Percentiles rank a stretch among this genome's conserved stretches.
phyloP scores from a whole-genome alignment of 2,888 invertebrate species.

The Stictocephala bisonia region DNA sequence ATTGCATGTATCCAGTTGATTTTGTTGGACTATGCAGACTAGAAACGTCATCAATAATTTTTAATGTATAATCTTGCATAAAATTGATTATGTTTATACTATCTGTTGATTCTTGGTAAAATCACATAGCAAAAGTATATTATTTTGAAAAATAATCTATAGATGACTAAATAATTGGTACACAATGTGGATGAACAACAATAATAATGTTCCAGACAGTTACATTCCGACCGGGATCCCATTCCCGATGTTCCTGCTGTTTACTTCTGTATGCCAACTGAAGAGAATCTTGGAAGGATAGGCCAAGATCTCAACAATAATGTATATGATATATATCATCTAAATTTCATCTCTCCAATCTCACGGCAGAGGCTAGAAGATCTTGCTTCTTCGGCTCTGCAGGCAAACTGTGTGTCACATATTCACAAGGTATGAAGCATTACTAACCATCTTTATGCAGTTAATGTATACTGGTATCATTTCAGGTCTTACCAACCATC shows the following conservation, averaged over 20 bases:
- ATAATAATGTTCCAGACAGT: slow-evolving; percentile 77
- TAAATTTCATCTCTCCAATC: slow-evolving; percentile 97
- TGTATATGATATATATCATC: slow-evolving; percentile 92
- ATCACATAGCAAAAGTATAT: too few relatives aligned
- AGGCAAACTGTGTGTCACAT: slow-evolving; percentile 89
- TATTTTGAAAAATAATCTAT: too few relatives aligned
- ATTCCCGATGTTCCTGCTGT: slow-evolving; percentile 99
- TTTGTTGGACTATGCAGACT: too few relatives aligned
- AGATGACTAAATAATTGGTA: too few relatives aligned
- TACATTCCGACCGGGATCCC: slow-evolving; percentile 89
- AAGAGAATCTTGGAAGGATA: slow-evolving; percentile 95
- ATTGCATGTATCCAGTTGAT: too few relatives aligned
- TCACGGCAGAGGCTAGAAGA: slow-evolving; percentile 94
- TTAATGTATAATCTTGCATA: too few relatives aligned
- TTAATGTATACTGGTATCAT: too few relatives aligned
- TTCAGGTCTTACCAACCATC: too few relatives aligned
- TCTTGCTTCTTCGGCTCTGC: slow-evolving; percentile 91
- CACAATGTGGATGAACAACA: neutral
- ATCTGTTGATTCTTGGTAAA: too few relatives aligned
- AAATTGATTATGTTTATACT: too few relatives aligned
- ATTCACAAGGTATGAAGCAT: slow-evolving; percentile 89
- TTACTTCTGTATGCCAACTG: slow-evolving; percentile 96
- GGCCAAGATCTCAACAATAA: slow-evolving; percentile 90
- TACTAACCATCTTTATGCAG: neutral
- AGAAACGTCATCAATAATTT: too few relatives aligned